phyloP scores from a whole-genome alignment of 2,888 invertebrate genomes.

The Notodonta ziczac region DNA sequence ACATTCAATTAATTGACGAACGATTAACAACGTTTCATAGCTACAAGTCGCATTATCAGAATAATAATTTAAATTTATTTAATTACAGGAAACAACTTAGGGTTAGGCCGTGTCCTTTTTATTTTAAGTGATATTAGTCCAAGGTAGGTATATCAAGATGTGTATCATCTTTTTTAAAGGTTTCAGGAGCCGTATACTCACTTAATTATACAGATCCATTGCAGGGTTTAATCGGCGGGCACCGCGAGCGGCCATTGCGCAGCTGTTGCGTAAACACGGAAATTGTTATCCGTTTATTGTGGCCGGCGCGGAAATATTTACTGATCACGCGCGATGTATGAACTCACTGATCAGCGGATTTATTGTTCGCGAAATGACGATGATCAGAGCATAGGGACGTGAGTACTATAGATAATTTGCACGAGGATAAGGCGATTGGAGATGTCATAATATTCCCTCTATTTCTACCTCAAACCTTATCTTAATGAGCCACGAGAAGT shows the following conservation, averaged over 20 bases:
- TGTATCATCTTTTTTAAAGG: neutral
- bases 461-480: no score
- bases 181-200: neutral
- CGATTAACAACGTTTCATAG: no score
- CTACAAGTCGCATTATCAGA: no score
- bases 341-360: constrained; percentile 1
- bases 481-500: no score
- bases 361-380: constrained; percentile 1
- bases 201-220: neutral
- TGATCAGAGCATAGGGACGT: neutral
- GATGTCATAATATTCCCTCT: no score
- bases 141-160: no score
- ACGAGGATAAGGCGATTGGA: no score
- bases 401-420: neutral
- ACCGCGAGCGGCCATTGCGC: neutral
- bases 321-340: neutral
- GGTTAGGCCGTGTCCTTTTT: no score
- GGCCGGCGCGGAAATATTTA: constrained; percentile 1
- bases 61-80: no score
- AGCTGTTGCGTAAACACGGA: neutral
- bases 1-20: no score
- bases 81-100: no score
- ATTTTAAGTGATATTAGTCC: no score
- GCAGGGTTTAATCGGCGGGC: neutral
- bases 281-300: constrained; percentile 1